Percentiles rank a stretch among this genome's conserved stretches.
phyloP scores from a whole-genome alignment of 64 coral and sea anemone species.

The Dendronephthya gigantea region DNA sequence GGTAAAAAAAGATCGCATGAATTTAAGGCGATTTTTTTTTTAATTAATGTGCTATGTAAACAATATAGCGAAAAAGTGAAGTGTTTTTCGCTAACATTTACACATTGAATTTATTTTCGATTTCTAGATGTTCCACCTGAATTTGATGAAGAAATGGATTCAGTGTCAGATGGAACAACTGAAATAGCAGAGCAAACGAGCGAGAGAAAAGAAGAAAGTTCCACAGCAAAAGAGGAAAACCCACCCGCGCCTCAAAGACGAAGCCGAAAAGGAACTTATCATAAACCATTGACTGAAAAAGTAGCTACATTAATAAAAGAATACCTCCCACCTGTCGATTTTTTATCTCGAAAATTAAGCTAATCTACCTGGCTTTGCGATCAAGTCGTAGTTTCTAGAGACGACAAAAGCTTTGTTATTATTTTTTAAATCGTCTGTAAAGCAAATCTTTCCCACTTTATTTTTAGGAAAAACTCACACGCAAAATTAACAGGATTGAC shows the following conservation, averaged over 20 bases:
- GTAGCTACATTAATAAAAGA: background rate
- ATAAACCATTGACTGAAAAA: background rate
- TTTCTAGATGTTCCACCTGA: background rate
- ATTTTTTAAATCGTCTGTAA: background rate
- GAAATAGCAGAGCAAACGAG: no score
- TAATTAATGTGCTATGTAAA: background rate
- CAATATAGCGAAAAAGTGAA: no score
- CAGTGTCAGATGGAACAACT: background rate
- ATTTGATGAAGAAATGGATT: background rate
- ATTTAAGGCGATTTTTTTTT: no score
- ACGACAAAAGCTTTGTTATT: background rate
- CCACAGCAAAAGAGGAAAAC: background rate
- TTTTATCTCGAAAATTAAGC: no score
- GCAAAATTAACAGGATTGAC: conserved; percentile 27
- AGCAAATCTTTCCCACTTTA: background rate
- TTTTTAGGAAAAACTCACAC: conserved; percentile 46
- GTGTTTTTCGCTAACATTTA: no score
- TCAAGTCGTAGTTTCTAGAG: no score
- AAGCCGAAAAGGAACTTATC: background rate
- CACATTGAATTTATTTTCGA: background rate
- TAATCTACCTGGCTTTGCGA: no score
- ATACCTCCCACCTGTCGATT: no score
- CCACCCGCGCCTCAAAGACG: background rate
- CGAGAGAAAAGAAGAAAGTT: background rate
- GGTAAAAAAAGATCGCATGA: background rate